Base-by-base conservation (phyloP, 2,113 vertebrate species). In the Sapajus apella region DNA sequence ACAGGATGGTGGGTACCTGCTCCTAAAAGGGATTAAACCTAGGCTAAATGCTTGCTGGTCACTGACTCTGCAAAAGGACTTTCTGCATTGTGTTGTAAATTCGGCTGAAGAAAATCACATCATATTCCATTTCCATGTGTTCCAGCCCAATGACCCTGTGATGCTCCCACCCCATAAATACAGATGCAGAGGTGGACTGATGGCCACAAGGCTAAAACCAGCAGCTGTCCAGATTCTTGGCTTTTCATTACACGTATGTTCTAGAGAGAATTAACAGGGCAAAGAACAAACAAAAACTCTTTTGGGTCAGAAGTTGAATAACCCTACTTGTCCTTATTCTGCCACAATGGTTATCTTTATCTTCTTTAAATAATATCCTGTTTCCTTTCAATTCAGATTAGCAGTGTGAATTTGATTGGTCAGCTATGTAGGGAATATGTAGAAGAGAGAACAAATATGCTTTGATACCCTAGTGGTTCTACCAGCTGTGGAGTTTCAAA, bases 401-500 rank as follows among this genome's bases (percentile, higher is more conserved):
- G 17, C 37, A 66, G 79, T 35, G 0, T 73, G 96, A 58, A 76
- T 96, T 90, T 95, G 91, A 96, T 90, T 70, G 92, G 94, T 21
- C 52, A 64, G 1, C 77, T 30, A 13, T 18, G 55, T 87, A 58
- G 83, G 75, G 66, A 87, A 80, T n/a, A 56, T 66, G 61, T 3
- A 95, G 96, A 92, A 47, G 81, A 90, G 87, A 97, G 97, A 96
- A 97, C 66, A 96, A 96, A 96, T 94, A 84, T 79, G 76, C 96
- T 97, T 96, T 97, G 93, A 95, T 93, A 97, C 80, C 95, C 87
- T 70, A 72, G 93, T 95, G 91, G 94, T 87, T 93, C 80, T 4
- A 87, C 95, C 64, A 90, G 91, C 68, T 92, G 91, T 45, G 95
- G 91, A 90, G 70, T 96, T 97, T 97, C 93, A 97, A 98, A 98